These are phyloP conservation scores for Luehdorfia chinensis DNA, from an alignment of 1,140 invertebrate genomes.

Conservation along the genomic window DNA sequence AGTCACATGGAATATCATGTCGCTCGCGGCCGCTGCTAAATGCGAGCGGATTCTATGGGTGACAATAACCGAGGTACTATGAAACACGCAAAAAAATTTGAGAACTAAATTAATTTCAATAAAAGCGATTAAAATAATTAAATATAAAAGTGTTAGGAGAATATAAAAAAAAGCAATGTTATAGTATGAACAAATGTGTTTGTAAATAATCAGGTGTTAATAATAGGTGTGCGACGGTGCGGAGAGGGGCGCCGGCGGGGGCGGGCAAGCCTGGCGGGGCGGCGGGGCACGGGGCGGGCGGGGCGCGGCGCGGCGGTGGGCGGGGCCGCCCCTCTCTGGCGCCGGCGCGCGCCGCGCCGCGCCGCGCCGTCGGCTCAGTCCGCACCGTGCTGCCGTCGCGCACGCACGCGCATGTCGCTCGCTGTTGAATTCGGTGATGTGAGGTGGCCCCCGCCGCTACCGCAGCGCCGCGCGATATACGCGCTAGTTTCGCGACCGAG, in stretches of 20 bases:
- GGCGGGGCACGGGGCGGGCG: constrained; percentile 23
- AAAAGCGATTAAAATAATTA: too few species aligned
- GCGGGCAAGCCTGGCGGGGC: constrained; percentile 16
- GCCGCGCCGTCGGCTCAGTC: constrained; percentile 52
- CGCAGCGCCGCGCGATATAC: constrained; percentile 76
- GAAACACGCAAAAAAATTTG: too few species aligned
- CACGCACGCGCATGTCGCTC: constrained; percentile 77
- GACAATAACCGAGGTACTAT: too few species aligned
- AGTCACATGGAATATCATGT: too few species aligned
- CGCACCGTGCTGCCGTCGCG: constrained; percentile 67
- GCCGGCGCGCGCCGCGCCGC: constrained; percentile 46
- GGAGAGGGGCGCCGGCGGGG: constrained; percentile 17
- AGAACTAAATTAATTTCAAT: too few species aligned
- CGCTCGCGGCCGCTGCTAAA: not conserved
- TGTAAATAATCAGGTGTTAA: constrained; percentile 40
- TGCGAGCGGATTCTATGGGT: too few species aligned
- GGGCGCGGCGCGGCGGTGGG: constrained; percentile 46
- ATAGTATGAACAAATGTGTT: too few species aligned
- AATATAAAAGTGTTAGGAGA: too few species aligned
- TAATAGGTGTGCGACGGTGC: constrained; percentile 25
- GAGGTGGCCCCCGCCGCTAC: constrained; percentile 73
- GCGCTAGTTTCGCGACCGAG: constrained; percentile 61
- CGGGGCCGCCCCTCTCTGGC: constrained; percentile 52
- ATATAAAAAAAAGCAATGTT: too few species aligned
- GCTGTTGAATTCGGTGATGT: constrained; percentile 61